Evolutionary conservation across 2,113 vertebrate species (phyloP).

Genomic region (Trochalopteron elliotii): DNA sequence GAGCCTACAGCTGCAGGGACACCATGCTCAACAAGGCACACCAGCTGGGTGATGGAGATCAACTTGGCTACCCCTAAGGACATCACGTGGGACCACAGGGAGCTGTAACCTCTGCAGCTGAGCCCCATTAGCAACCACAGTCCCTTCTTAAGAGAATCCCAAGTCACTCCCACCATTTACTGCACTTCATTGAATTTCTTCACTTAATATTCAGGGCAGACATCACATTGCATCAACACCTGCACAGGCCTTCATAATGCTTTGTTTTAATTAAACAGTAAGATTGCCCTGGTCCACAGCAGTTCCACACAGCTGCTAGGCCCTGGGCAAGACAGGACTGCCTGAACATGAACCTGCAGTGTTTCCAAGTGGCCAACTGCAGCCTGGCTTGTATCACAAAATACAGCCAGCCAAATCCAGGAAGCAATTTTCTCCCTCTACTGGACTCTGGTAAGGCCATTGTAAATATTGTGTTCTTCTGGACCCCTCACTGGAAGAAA

Average conservation of each 20-base stretch:
- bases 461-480: not conserved
- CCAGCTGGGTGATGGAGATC: not conserved
- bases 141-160: not conserved
- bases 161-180: not conserved
- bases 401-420: not conserved
- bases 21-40: fast-evolving
- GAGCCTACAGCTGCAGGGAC: not conserved
- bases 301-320: not conserved
- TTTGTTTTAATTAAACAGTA: not conserved
- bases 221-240: not conserved
- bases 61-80: fast-evolving
- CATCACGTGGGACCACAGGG: not conserved
- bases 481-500: not conserved
- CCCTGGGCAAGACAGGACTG: not conserved
- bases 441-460: too few relatives aligned
- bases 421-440: not conserved
- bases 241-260: fast-evolving
- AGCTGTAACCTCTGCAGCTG: not conserved
- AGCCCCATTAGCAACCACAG: not conserved
- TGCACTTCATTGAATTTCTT: not conserved
- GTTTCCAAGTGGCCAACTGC: not conserved
- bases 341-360: not conserved
- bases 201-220: not conserved
- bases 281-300: not conserved
- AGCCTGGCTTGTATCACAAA: not conserved